Evolutionary conservation across 2,797 vertebrate genomes (phyloP).

Genomic region (Meriones psammophilus): DNA sequence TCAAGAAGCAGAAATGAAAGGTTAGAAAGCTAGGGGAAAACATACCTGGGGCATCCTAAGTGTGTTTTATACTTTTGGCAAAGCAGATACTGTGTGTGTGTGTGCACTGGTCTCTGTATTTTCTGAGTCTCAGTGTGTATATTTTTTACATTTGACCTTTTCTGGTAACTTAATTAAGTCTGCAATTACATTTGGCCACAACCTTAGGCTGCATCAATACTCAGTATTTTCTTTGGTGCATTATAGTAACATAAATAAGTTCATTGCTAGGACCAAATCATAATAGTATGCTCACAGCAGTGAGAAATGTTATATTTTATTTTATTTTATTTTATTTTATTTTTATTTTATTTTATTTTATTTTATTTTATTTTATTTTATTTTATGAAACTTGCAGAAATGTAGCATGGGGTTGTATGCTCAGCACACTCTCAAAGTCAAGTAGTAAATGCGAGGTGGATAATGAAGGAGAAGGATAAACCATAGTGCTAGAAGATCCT

Average conservation of each 20-base stretch:
- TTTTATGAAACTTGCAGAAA: constrained; percentile 76
- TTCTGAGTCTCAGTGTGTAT: neutral
- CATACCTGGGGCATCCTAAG: constrained; percentile 16
- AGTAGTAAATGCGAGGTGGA: constrained; percentile 78
- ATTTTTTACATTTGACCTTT: constrained; percentile 65
- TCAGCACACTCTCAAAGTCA: constrained; percentile 81
- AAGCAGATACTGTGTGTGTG: constrained; percentile 55
- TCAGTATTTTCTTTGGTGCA: constrained; percentile 75
- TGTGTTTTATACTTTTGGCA: constrained; percentile 67
- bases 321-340: too few species aligned
- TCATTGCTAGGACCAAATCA: constrained; percentile 75
- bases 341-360: too few species aligned
- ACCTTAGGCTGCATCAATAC: constrained; percentile 45
- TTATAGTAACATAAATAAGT: constrained; percentile 73
- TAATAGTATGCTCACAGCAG: constrained; percentile 17
- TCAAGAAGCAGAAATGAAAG: constrained; percentile 21
- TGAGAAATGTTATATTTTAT: too few species aligned
- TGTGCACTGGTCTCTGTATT: neutral
- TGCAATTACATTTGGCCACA: constrained; percentile 68
- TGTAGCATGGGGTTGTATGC: constrained; percentile 64
- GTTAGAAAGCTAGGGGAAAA: constrained; percentile 27
- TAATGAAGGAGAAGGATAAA: constrained; percentile 68
- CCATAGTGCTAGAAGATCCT: constrained; percentile 73
- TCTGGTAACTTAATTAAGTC: constrained; percentile 82
- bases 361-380: too few species aligned